Base-by-base conservation (phyloP, 2,888 invertebrate species). In the Melieria crassipennis region DNA sequence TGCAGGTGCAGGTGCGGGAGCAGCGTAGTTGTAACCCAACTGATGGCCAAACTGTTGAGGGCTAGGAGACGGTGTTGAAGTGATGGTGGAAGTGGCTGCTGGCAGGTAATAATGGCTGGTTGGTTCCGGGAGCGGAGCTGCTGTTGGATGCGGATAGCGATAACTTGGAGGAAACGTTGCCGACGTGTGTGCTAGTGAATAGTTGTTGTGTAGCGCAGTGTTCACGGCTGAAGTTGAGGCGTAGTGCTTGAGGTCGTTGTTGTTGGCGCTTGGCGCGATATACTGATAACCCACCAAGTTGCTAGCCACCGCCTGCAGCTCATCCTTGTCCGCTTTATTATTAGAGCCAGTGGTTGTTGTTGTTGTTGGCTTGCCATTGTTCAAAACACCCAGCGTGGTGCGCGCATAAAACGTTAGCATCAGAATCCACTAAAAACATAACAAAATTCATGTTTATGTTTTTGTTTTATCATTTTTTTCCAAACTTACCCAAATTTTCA, bases 271-370 rank as follows among this genome's bases (percentile, higher is more conserved):
- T 45, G 64, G 52, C 4, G 6, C 16, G n/a, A 16, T 60, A 45
- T 68, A 68, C 5, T 61, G 55, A 52, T 68, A 68, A 45, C 68
- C 68, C 48, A 75, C 72, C 30, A 30, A 30, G 30, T 30, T 30
- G 30, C 30, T 30, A 30, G 30, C 30, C 30, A 30, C 30, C 30
- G 30, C 30, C 43, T 74, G 73, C 48, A 70, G 73, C 56, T 69
- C 73, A 3, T 69, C 65, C 70, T 30, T 30, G 30, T 30, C 2
- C 30, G 2, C 30, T 30, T 30, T 30, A 30, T 65, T 58, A 10
- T 3, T 50, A 10, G 50, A 9, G 50, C 3, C 3, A 50, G 11
- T 5, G 16, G 57, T 30, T 16, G 30, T 16, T 57, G 57, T 30
- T 57, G 57, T 58, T 58, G 42, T 42, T 58, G 58, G 0, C 45